Evolutionary conservation across 1,140 invertebrate genomes (phyloP).

Genomic region (Rhynchophorus ferrugineus): DNA sequence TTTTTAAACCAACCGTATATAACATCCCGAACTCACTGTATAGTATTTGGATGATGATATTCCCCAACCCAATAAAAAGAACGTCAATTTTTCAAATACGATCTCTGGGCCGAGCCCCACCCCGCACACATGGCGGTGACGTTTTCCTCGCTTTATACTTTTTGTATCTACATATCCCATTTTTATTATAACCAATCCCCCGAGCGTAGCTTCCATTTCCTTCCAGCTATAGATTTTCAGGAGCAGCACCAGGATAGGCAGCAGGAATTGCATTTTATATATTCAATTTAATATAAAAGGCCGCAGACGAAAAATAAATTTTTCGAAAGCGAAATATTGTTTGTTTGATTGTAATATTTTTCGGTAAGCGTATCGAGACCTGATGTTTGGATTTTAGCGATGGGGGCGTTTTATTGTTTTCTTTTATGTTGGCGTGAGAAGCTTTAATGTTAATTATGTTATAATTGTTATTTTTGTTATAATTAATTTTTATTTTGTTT

Average conservation of each 20-base stretch:
- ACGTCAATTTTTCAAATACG: background rate
- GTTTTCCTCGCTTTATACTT: conserved; percentile 36
- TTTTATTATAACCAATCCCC: conserved; percentile 38
- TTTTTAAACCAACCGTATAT: too few relatives aligned
- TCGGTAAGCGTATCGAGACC: too few relatives aligned
- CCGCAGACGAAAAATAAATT: background rate
- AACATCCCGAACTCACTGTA: too few relatives aligned
- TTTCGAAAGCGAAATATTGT: background rate
- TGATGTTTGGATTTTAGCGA: too few relatives aligned
- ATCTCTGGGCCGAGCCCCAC: background rate
- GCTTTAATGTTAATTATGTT: too few relatives aligned
- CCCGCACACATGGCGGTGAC: conserved; percentile 35
- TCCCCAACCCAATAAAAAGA: background rate
- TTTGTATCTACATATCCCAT: conserved; percentile 38
- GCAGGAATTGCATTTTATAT: background rate
- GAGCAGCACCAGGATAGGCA: background rate
- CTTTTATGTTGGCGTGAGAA: too few relatives aligned
- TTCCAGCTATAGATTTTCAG: conserved; percentile 26
- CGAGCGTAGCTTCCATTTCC: conserved; percentile 22
- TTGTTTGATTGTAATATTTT: too few relatives aligned
- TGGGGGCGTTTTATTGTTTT: too few relatives aligned
- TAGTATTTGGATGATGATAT: too few relatives aligned
- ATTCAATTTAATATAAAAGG: background rate
- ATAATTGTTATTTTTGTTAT: too few relatives aligned
- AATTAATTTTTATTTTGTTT: too few relatives aligned